Conservation (phyloP, 2,888 invertebrate species). For the Drosophila borborema region DNA sequence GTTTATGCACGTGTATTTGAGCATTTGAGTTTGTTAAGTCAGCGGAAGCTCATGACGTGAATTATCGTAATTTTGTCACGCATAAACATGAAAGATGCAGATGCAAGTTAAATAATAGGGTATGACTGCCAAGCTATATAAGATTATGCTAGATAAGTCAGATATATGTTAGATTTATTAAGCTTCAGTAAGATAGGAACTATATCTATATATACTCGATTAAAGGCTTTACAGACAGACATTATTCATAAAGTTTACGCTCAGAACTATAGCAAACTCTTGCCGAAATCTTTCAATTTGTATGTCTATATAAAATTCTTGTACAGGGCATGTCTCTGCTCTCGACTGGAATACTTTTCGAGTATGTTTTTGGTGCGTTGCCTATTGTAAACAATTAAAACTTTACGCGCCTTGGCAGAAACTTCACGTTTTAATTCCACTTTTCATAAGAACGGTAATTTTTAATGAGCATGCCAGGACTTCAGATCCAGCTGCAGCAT, state of each 20-base stretch:
- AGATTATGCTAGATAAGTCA: too few species aligned
- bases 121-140: neutral
- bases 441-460: conserved; percentile 80
- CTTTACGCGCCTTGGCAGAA: conserved; percentile 56
- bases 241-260: neutral
- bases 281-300: neutral
- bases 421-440: conserved; percentile 78
- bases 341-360: neutral
- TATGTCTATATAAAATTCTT: neutral
- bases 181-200: neutral
- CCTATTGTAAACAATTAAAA: conserved; percentile 80
- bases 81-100: conserved; percentile 21
- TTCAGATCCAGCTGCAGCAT: conserved; percentile 10
- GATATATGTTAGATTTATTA: too few species aligned
- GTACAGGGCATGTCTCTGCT: neutral
- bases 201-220: neutral
- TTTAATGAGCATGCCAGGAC: conserved; percentile 72
- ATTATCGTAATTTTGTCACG: conserved; percentile 9
- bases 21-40: neutral
- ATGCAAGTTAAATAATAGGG: neutral
- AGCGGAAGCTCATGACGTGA: conserved; percentile 1
- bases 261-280: neutral
- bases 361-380: conserved; percentile 61
- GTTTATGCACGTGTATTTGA: neutral
- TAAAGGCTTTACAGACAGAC: neutral